These are phyloP conservation scores for Peucedramus taeniatus DNA, from an alignment of 2,113 vertebrate species.

Conservation along the genomic window DNA sequence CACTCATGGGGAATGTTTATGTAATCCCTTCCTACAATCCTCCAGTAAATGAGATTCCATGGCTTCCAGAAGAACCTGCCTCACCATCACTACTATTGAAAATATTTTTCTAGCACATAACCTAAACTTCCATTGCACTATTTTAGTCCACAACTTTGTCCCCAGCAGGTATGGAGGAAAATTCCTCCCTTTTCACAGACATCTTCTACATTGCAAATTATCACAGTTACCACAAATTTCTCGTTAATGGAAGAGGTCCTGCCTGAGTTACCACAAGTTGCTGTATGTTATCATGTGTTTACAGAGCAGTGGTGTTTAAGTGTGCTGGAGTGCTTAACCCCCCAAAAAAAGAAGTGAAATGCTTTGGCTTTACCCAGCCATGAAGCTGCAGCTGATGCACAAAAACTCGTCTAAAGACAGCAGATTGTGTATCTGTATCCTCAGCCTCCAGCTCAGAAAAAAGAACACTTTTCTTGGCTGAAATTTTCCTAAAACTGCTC, in stretches of 20 bases:
- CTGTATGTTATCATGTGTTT: neutral
- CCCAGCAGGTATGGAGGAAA: neutral
- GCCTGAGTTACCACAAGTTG: neutral
- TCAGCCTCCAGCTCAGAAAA: neutral
- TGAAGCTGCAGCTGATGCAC: neutral
- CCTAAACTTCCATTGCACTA: neutral
- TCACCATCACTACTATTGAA: neutral
- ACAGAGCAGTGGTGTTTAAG: neutral
- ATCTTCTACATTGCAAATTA: neutral
- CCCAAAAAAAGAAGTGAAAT: neutral
- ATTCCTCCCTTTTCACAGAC: neutral
- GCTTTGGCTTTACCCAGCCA: neutral
- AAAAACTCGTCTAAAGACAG: neutral
- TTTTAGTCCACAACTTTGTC: neutral
- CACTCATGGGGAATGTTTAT: neutral
- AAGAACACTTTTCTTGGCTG: neutral
- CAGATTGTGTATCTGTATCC: neutral
- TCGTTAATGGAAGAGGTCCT: neutral
- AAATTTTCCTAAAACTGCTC: neutral
- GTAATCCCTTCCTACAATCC: slow-evolving; percentile 12
- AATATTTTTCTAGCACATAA: neutral
- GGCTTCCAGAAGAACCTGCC: neutral
- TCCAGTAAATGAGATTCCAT: neutral
- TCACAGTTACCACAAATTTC: neutral
- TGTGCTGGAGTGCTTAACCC: neutral